Evolutionary conservation across 1,140 invertebrate species (phyloP).

Genomic region (Maconellicoccus hirsutus): DNA sequence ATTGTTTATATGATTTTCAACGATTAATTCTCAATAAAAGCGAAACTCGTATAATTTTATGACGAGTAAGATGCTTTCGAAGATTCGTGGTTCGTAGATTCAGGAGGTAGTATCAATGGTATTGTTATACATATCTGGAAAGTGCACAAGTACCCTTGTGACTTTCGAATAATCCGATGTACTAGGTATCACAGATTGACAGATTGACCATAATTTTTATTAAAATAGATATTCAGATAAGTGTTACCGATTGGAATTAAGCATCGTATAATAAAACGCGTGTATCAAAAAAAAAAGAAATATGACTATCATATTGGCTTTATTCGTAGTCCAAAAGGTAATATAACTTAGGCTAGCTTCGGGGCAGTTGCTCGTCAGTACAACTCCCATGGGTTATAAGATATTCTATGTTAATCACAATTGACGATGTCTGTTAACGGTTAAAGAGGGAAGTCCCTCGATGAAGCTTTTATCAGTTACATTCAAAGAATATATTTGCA

Average conservation of each 20-base stretch:
- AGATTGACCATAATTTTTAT: no score
- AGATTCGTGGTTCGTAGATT: no score
- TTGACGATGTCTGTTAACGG: conserved; percentile 21
- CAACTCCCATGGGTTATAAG: conserved; percentile 15
- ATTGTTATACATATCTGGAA: no score
- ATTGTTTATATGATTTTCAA: no score
- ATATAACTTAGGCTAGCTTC: conserved; percentile 16
- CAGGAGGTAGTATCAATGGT: no score
- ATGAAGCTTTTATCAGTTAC: conserved; percentile 19
- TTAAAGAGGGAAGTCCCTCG: conserved; percentile 12
- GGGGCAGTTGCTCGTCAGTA: conserved; percentile 14
- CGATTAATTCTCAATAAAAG: no score
- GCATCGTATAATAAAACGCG: background rate
- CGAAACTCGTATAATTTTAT: no score
- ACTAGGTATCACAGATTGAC: no score
- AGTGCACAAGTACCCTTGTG: no score
- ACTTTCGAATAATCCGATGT: no score
- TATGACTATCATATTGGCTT: background rate
- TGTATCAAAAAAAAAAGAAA: background rate
- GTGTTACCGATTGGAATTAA: background rate
- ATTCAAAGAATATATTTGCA: conserved; percentile 12
- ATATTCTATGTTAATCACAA: conserved; percentile 20
- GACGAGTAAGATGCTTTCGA: no score
- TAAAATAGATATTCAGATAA: background rate
- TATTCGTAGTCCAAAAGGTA: conserved; percentile 18